These are phyloP conservation scores for Petrocephalus sullivani DNA, from an alignment of 2,797 vertebrate species.

Conservation along the genomic window DNA sequence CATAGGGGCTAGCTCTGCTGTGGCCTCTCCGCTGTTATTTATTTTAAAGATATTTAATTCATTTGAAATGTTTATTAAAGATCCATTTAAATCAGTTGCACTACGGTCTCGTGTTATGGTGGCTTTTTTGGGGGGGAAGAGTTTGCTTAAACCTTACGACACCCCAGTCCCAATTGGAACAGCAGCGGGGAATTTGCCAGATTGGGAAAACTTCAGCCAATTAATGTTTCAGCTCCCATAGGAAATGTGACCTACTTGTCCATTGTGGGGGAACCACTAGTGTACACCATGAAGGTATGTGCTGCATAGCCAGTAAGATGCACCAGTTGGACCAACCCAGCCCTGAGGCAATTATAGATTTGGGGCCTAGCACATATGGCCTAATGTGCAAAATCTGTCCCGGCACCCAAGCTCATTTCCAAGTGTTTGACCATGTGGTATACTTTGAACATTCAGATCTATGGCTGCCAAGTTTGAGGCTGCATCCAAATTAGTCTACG, in stretches of 20 bases:
- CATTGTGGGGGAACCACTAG: not conserved
- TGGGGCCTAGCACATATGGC: not conserved
- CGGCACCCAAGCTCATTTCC: not conserved
- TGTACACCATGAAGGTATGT: not conserved
- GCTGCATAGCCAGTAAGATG: not conserved
- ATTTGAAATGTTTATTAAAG: constrained; percentile 14
- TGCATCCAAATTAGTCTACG: not conserved
- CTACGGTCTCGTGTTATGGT: not conserved
- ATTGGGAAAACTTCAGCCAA: not conserved
- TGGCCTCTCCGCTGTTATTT: not conserved
- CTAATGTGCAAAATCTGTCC: too few species aligned
- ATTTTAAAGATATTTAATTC: constrained; percentile 14
- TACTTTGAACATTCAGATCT: not conserved
- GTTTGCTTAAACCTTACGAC: not conserved
- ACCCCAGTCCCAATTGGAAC: not conserved
- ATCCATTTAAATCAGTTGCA: not conserved
- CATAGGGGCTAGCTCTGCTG: not conserved
- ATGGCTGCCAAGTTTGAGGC: too few species aligned
- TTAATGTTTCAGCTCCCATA: not conserved
- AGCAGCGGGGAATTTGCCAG: not conserved
- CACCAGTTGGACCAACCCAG: not conserved
- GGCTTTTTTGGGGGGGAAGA: not conserved
- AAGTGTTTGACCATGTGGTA: not conserved
- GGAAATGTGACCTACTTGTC: not conserved
- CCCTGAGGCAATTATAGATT: not conserved